Percentiles rank a stretch among this genome's conserved stretches.
phyloP scores from a whole-genome alignment of 2,888 invertebrate genomes.

The Oxytorus armatus region DNA sequence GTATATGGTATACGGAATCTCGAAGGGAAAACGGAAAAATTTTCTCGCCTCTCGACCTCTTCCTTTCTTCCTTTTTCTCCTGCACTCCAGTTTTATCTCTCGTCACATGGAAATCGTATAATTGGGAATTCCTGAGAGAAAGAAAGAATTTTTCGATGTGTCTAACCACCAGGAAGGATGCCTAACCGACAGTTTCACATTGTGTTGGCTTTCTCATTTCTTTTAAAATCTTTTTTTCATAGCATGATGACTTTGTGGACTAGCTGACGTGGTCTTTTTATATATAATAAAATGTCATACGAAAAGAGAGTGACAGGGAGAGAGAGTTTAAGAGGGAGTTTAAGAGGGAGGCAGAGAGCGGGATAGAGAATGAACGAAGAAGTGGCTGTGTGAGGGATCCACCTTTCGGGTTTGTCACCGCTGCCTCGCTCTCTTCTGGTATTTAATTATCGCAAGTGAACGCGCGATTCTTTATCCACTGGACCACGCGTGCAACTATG shows the following conservation, averaged over 20 bases:
- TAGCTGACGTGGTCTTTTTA: not conserved
- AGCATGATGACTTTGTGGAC: not conserved
- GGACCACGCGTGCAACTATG: not conserved
- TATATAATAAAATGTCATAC: not conserved
- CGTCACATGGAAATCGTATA: constrained; percentile 63
- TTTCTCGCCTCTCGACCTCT: constrained; percentile 38
- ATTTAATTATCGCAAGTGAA: constrained; percentile 36
- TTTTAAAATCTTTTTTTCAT: not conserved
- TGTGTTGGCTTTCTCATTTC: constrained; percentile 16
- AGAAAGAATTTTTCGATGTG: constrained; percentile 43
- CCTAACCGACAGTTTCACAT: constrained; percentile 27
- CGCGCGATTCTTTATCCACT: too few species aligned
- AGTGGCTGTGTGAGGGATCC: too few species aligned
- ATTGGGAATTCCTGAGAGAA: constrained; percentile 62
- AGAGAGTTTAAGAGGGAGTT: too few species aligned
- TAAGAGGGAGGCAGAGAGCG: too few species aligned
- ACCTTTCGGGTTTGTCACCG: not conserved
- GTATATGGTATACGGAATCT: constrained; percentile 27
- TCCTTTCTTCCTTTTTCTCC: constrained; percentile 16
- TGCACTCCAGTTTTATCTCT: constrained; percentile 35
- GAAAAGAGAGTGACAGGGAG: too few species aligned
- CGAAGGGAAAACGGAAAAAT: constrained; percentile 22
- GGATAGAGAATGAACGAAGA: too few species aligned
- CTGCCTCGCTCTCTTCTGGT: not conserved
- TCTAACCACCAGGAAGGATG: constrained; percentile 27